phyloP scores from a whole-genome alignment of 2,797 vertebrate genomes.

The Cottoperca gobio region DNA sequence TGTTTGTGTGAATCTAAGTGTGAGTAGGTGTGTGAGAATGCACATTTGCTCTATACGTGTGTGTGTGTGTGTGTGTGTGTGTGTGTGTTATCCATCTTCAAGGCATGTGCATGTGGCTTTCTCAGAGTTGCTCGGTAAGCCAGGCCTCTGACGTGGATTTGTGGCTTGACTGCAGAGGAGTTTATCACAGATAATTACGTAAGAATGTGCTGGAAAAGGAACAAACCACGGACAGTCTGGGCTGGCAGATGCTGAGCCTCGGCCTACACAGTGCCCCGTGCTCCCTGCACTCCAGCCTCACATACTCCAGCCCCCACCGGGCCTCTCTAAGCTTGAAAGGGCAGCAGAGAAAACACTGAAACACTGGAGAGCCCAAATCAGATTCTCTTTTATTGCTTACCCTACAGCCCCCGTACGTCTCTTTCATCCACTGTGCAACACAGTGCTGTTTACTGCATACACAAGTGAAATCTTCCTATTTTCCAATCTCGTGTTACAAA shows the following conservation, averaged over 20 bases:
- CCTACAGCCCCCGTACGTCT: slow-evolving; percentile 38
- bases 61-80: slow-evolving; percentile 25
- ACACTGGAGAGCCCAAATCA: slow-evolving; percentile 56
- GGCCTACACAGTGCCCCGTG: slow-evolving; percentile 73
- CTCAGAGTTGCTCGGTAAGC: slow-evolving; percentile 70
- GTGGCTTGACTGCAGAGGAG: slow-evolving; percentile 79
- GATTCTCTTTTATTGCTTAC: slow-evolving; percentile 60
- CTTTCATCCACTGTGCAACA: slow-evolving; percentile 34
- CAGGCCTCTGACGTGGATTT: slow-evolving; percentile 79
- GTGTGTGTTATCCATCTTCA: slow-evolving; percentile 37
- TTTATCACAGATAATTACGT: slow-evolving; percentile 83
- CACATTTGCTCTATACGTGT: slow-evolving; percentile 39
- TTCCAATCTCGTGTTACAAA: slow-evolving; percentile 6
- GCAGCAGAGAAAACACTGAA: slow-evolving; percentile 64
- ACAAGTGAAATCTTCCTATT: not conserved
- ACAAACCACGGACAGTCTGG: slow-evolving; percentile 77
- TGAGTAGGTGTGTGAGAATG: slow-evolving; percentile 59
- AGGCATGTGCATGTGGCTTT: slow-evolving; percentile 64
- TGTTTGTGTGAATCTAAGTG: slow-evolving; percentile 64
- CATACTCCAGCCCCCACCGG: slow-evolving; percentile 67
- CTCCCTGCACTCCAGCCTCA: slow-evolving; percentile 64
- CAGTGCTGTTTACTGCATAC: slow-evolving; percentile 3
- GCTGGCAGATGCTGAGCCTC: slow-evolving; percentile 77
- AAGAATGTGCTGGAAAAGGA: slow-evolving; percentile 81
- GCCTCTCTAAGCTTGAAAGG: slow-evolving; percentile 70